These are phyloP conservation scores for Emydocephalus ijimae DNA, from an alignment of 2,113 vertebrate species.

Conservation along the genomic window DNA sequence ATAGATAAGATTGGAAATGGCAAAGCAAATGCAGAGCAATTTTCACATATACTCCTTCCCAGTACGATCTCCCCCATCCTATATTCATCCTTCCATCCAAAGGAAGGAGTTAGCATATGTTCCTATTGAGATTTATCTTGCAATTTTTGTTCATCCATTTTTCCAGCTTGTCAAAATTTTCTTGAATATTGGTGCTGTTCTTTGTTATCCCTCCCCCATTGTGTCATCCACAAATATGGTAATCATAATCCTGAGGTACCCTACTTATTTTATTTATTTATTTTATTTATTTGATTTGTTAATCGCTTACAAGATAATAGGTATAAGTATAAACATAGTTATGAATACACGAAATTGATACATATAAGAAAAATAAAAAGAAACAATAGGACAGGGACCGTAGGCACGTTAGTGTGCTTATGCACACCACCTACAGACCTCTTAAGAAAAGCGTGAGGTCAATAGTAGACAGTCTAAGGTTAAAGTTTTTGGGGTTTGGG, in stretches of 20 bases:
- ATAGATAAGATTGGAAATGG: not conserved
- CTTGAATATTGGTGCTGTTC: not conserved
- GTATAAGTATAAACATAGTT: too few relatives aligned
- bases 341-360: too few relatives aligned
- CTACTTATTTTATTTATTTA: not conserved
- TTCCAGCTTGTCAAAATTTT: not conserved
- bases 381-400: too few relatives aligned
- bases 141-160: not conserved
- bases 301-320: too few relatives aligned
- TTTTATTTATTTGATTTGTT: too few relatives aligned
- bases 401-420: too few relatives aligned
- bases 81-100: not conserved
- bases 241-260: not conserved
- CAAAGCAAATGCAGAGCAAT: not conserved
- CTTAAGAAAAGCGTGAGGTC: too few relatives aligned
- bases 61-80: not conserved
- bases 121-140: not conserved
- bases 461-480: too few relatives aligned
- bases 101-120: not conserved
- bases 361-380: too few relatives aligned
- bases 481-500: too few relatives aligned
- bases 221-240: not conserved
- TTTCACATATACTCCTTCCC: not conserved
- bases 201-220: not conserved
- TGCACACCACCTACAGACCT: too few relatives aligned